Conservation (phyloP, 2,888 invertebrate genomes). For the Chrysolina haemoptera region DNA sequence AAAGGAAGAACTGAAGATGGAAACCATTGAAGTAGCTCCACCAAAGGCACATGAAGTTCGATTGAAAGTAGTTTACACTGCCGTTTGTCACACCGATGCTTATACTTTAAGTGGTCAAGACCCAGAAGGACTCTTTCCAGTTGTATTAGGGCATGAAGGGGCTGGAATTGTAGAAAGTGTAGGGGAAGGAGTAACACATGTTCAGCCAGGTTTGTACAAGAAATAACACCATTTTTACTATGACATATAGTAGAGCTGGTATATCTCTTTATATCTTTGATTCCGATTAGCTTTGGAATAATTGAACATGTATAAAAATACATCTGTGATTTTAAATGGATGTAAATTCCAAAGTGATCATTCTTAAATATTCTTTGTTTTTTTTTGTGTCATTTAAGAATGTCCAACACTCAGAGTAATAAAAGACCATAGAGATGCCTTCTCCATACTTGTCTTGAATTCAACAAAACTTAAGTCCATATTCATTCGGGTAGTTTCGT, state of each 20-base stretch:
- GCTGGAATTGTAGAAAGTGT: slow-evolving; percentile 97
- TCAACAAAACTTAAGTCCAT: too few species aligned
- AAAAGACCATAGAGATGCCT: too few species aligned
- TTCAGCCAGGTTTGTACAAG: slow-evolving; percentile 78
- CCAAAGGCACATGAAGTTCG: slow-evolving; percentile 95
- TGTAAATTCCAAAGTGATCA: too few species aligned
- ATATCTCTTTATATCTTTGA: neutral
- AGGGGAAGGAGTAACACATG: slow-evolving; percentile 90
- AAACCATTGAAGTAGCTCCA: slow-evolving; percentile 94
- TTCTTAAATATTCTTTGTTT: too few species aligned
- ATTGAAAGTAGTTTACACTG: slow-evolving; percentile 84
- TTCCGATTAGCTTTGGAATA: neutral
- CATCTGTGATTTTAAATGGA: too few species aligned
- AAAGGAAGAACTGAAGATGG: slow-evolving; percentile 89
- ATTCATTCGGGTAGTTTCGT: too few species aligned
- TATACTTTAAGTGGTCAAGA: slow-evolving; percentile 91
- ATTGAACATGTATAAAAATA: neutral
- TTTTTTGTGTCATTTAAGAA: too few species aligned
- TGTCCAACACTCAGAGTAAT: too few species aligned
- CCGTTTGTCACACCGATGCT: slow-evolving; percentile 94
- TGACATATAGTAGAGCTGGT: neutral
- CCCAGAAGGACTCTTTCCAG: slow-evolving; percentile 93
- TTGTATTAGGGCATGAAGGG: slow-evolving; percentile 96
- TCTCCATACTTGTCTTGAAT: too few species aligned
- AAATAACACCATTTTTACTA: neutral